These are phyloP conservation scores for Lutjanus campechanus DNA, from an alignment of 2,797 vertebrate genomes.

Conservation along the genomic window DNA sequence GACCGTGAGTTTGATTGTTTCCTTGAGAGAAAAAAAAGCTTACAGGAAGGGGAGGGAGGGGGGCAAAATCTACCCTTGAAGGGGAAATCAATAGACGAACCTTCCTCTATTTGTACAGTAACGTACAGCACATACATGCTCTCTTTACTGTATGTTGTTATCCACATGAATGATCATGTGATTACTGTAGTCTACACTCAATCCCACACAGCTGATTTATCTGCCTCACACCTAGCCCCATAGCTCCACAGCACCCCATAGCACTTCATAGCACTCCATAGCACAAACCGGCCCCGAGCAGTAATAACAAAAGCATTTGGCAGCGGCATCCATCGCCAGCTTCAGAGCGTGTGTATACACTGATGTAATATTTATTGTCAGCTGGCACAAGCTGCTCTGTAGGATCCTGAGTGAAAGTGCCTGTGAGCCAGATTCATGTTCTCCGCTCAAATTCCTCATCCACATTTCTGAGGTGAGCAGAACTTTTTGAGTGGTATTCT, in stretches of 20 bases:
- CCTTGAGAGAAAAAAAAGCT: slow-evolving; percentile 72
- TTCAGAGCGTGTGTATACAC: slow-evolving; percentile 46
- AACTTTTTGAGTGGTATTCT: slow-evolving; percentile 18
- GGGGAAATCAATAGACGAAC: slow-evolving; percentile 44
- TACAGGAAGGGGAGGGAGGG: slow-evolving; percentile 69
- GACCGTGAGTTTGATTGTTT: slow-evolving; percentile 82
- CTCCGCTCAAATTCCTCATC: slow-evolving; percentile 12
- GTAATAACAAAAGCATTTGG: slow-evolving; percentile 50
- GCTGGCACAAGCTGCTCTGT: slow-evolving; percentile 46
- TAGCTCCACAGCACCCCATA: slow-evolving; percentile 44
- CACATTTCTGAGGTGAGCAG: slow-evolving; percentile 31
- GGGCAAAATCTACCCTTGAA: slow-evolving; percentile 23
- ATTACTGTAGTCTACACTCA: slow-evolving; percentile 33
- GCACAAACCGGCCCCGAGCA: slow-evolving; percentile 28
- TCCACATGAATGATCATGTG: slow-evolving; percentile 18
- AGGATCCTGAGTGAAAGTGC: slow-evolving; percentile 27
- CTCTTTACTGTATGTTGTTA: neutral
- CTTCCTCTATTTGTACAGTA: slow-evolving; percentile 25
- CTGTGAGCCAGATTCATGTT: slow-evolving; percentile 51
- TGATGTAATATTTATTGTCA: slow-evolving; percentile 59
- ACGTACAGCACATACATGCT: neutral
- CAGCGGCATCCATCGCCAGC: slow-evolving; percentile 33
- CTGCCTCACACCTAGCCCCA: slow-evolving; percentile 59
- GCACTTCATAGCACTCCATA: slow-evolving; percentile 16
- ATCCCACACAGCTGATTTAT: slow-evolving; percentile 53